phyloP scores from a whole-genome alignment of 2,797 vertebrate genomes.

The Halcyon chelicuti region DNA sequence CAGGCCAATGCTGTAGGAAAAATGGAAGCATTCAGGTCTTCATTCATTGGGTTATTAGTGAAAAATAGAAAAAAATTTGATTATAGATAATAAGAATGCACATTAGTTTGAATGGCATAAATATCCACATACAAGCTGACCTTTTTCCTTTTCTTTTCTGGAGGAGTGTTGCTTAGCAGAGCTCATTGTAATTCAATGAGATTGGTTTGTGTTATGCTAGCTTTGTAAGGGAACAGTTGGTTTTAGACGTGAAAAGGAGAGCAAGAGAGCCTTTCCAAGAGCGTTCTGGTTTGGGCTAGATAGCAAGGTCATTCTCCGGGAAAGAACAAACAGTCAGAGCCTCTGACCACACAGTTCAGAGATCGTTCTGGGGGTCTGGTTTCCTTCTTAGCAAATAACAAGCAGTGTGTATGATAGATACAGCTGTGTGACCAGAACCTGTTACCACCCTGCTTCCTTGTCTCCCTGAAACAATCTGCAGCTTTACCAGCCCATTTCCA shows the following conservation, averaged over 20 bases:
- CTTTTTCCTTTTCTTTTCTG: constrained; percentile 25
- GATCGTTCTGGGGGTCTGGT: neutral
- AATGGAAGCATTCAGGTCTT: constrained; percentile 6
- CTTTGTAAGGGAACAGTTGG: neutral
- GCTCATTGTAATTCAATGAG: neutral
- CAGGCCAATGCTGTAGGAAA: neutral
- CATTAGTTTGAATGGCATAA: neutral
- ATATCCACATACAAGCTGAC: neutral
- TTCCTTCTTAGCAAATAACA: neutral
- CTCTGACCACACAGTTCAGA: constrained; percentile 19
- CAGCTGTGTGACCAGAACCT: neutral
- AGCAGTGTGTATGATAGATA: neutral
- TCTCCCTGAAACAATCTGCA: neutral
- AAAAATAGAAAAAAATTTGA: neutral
- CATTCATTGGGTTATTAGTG: neutral
- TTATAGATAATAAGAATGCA: neutral
- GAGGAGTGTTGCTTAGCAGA: constrained; percentile 45
- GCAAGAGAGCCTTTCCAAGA: neutral
- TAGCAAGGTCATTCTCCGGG: neutral
- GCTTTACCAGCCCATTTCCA: neutral
- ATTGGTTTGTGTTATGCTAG: neutral
- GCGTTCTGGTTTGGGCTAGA: neutral
- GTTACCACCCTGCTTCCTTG: neutral
- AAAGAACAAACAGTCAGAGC: neutral
- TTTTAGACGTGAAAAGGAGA: neutral